Evolutionary conservation across 2,888 invertebrate species (phyloP).

Genomic region (Dermolepida albohirtum): DNA sequence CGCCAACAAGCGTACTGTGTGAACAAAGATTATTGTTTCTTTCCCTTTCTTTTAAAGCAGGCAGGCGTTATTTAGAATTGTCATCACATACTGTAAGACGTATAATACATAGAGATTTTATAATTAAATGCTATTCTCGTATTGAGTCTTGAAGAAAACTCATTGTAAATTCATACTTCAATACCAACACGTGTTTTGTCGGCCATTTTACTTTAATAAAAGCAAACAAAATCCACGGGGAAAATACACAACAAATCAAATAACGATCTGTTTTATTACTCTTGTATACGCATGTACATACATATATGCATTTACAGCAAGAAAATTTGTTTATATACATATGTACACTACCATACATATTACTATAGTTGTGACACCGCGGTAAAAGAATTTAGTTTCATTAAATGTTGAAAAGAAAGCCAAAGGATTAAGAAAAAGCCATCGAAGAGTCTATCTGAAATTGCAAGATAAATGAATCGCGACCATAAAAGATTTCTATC

Average conservation of each 20-base stretch:
- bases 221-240: not conserved
- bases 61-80: conserved; percentile 6
- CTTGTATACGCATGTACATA: not conserved
- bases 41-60: not conserved
- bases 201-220: conserved; percentile 20
- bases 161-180: conserved; percentile 33
- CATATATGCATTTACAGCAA: not conserved
- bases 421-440: too few relatives aligned
- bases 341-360: not conserved
- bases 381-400: too few relatives aligned
- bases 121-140: conserved; percentile 29
- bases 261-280: conserved; percentile 12
- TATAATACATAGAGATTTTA: not conserved
- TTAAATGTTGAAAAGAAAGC: too few relatives aligned
- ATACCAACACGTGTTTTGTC: conserved; percentile 26
- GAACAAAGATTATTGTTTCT: conserved; percentile 7
- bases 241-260: conserved; percentile 24
- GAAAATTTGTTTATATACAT: not conserved
- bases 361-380: too few relatives aligned
- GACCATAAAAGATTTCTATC: too few relatives aligned
- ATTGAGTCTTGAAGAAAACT: not conserved
- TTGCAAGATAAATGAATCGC: too few relatives aligned
- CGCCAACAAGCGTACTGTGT: not conserved
- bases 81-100: conserved; percentile 18
- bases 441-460: too few relatives aligned